Base-by-base conservation (phyloP, 2,113 vertebrate species). In the Rhodinocichla rosea region DNA sequence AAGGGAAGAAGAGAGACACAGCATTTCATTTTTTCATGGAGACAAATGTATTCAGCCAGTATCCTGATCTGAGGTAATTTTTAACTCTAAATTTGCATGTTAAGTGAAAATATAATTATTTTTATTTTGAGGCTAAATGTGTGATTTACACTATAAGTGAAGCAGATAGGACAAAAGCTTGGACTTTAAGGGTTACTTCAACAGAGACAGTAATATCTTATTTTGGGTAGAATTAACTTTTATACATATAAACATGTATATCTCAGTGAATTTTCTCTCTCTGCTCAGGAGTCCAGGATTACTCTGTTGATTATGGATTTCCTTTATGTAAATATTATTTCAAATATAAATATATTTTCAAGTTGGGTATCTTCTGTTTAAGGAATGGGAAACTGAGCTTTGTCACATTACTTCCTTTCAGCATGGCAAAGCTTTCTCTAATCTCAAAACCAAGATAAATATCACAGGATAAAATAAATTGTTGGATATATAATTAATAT, bases 401-500 rank as follows among this genome's bases (percentile, higher is more conserved):
- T 24, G 23, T 92, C 62, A 77, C 65, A 91, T 67, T 88, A 45
- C 53, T 59, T 83, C 75, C 64, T 94, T 95, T 64, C 42, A 94
- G 23, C 49, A 88, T 1, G 30, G 42, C 35, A 65, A 93, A 67
- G 28, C 13, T 89, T 93, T 94, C 78, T 91, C 55, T 35, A 92
- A 85, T 59, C 84, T 73, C 83, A 42, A 92, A 91, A 67, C 10
- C 30, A 83, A 81, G 68, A 95, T 89, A 97, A 97, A 95, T 97
- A 67, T 47, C 60, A 84, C 49, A 56, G 91, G 95, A 90, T 89
- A 95, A 97, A 98, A 94, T 52, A 96, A 88, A 91, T 86, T 93
- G 32, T 85, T 89, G 33, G 87, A 42, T 91, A 86, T 90, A 83
- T 89, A 95, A 96, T 97, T 95, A 93, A 90, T 93, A 84, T 89